Percentiles rank a stretch among this genome's conserved stretches.
Evolutionary conservation across 2,113 vertebrate species (phyloP).

Genomic region (Mormyrus iriodes): DNA sequence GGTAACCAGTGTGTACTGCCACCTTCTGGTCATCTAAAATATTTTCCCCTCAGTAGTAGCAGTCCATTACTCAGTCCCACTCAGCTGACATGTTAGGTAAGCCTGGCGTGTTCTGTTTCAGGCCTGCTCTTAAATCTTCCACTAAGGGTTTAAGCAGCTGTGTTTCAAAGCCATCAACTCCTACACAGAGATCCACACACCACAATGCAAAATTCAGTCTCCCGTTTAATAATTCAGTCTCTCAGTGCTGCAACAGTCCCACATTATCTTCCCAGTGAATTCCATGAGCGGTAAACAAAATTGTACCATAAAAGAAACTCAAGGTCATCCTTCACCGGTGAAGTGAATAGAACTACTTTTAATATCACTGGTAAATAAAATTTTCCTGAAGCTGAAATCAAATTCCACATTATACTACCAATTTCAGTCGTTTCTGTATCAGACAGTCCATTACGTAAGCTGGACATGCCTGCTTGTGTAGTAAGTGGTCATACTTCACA

Average conservation of each 20-base stretch:
- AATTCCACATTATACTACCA: neutral
- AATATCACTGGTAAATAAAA: neutral
- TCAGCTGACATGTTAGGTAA: neutral
- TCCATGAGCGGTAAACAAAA: neutral
- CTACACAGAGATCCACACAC: neutral
- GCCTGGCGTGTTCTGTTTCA: neutral
- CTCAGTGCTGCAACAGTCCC: neutral
- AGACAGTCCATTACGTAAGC: neutral
- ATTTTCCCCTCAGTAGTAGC: neutral
- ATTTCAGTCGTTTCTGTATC: neutral
- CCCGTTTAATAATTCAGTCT: constrained; percentile 42
- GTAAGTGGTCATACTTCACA: no score
- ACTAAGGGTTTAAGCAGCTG: neutral
- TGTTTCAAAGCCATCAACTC: neutral
- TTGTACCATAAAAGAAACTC: neutral
- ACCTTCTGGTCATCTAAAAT: neutral
- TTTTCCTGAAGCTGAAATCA: neutral
- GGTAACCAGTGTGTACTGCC: neutral
- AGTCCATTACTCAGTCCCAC: neutral
- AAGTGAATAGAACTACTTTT: neutral
- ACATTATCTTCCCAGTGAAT: neutral
- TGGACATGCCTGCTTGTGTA: neutral
- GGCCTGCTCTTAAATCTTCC: neutral
- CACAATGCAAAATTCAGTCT: constrained; percentile 29
- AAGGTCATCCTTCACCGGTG: neutral